Conservation (phyloP, 1,140 invertebrate species). For the Euura lappo region DNA sequence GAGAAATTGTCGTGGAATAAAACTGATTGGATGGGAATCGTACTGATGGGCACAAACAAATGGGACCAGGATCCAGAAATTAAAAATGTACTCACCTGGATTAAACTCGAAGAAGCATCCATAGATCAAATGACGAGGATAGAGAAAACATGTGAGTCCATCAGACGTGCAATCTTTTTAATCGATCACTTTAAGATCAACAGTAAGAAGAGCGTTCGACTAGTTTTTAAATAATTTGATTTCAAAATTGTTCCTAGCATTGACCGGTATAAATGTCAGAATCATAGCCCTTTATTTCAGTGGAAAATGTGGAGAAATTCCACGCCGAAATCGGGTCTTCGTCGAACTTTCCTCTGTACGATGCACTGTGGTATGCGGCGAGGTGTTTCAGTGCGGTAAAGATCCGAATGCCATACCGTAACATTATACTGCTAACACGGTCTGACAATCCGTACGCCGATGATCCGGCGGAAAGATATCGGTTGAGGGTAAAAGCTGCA, state of each 20-base stretch:
- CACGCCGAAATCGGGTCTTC: slow-evolving; percentile 16
- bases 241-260: neutral
- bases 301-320: neutral
- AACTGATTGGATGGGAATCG: slow-evolving; percentile 40
- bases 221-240: slow-evolving; percentile 10
- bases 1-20: slow-evolving; percentile 34
- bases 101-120: slow-evolving; percentile 24
- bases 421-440: slow-evolving; percentile 37
- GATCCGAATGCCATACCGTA: slow-evolving; percentile 25
- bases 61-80: slow-evolving; percentile 23
- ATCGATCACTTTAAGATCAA: neutral
- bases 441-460: slow-evolving; percentile 27
- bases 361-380: slow-evolving; percentile 32
- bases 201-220: too few relatives aligned
- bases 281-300: neutral
- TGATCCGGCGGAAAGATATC: slow-evolving; percentile 25
- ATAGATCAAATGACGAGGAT: slow-evolving; percentile 23
- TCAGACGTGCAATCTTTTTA: slow-evolving; percentile 9
- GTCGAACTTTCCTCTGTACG: slow-evolving; percentile 27
- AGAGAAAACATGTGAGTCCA: slow-evolving; percentile 26
- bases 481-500: slow-evolving; percentile 23
- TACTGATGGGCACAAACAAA: slow-evolving; percentile 33
- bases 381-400: slow-evolving; percentile 25
- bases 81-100: slow-evolving; percentile 27
- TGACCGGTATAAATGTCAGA: neutral